Evolutionary conservation across 2,797 vertebrate genomes (phyloP).

Genomic region (Rhodeus uyekii): DNA sequence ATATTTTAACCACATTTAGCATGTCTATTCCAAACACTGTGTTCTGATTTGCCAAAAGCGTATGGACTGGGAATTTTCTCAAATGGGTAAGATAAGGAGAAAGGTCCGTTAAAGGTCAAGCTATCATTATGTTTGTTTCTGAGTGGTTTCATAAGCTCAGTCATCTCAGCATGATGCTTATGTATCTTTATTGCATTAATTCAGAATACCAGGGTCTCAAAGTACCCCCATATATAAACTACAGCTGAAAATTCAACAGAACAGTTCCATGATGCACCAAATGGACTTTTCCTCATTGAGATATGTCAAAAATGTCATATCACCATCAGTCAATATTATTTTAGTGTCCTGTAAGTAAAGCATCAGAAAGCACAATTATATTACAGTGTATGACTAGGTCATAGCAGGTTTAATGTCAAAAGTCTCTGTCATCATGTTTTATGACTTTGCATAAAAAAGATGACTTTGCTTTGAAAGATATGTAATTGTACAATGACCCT

Average conservation of each 20-base stretch:
- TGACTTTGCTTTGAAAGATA: constrained; percentile 43
- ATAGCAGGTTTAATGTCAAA: constrained; percentile 34
- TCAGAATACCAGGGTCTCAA: constrained; percentile 25
- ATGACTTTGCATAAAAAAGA: constrained; percentile 52
- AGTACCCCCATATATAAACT: constrained; percentile 26
- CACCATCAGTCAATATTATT: constrained; percentile 47
- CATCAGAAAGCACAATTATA: constrained; percentile 7
- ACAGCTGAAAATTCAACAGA: constrained; percentile 47
- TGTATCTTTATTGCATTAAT: constrained; percentile 39
- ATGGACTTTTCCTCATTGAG: constrained; percentile 31
- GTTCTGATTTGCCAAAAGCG: constrained; percentile 8
- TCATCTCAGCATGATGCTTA: constrained; percentile 15
- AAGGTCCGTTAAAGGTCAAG: constrained; percentile 17
- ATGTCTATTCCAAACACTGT: background rate
- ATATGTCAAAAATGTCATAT: constrained; percentile 19
- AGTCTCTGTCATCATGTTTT: constrained; percentile 43
- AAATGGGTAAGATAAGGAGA: constrained; percentile 6
- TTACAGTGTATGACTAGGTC: background rate
- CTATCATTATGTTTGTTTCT: constrained; percentile 19
- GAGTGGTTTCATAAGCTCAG: constrained; percentile 31
- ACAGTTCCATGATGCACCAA: constrained; percentile 23
- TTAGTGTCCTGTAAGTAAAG: constrained; percentile 27
- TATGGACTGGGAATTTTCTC: background rate
- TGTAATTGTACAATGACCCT: constrained; percentile 48
- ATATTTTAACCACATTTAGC: background rate